A percentile compares a stretch with the other conserved stretches of the same genome.
These are phyloP conservation scores for Danio aesculapii DNA, from an alignment of 2,797 vertebrate genomes.

Conservation along the genomic window DNA sequence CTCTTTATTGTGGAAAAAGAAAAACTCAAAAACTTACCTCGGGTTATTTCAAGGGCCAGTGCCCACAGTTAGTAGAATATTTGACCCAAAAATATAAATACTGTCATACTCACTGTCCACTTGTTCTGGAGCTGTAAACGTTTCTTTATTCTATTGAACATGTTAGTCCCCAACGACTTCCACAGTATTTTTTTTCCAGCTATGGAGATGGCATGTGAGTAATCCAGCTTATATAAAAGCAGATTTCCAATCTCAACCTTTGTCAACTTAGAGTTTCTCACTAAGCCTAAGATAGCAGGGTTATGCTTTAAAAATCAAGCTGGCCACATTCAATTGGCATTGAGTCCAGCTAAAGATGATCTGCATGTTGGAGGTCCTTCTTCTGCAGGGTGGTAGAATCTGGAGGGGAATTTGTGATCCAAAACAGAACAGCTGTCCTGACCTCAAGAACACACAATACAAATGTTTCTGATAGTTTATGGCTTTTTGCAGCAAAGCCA, in stretches of 20 bases:
- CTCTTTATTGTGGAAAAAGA: constrained; percentile 40
- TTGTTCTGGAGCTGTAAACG: too few relatives aligned
- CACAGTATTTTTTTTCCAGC: too few relatives aligned
- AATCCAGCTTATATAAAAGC: background rate
- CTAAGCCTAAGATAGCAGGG: constrained; percentile 9
- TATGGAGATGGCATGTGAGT: too few relatives aligned
- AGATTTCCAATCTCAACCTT: background rate
- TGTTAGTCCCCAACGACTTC: too few relatives aligned
- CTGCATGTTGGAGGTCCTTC: constrained; percentile 38
- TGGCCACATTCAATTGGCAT: constrained; percentile 21
- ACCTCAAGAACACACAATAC: constrained; percentile 45
- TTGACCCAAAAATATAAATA: too few relatives aligned
- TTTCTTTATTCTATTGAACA: too few relatives aligned
- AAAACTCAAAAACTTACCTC: constrained; percentile 19
- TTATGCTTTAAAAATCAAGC: constrained; percentile 11
- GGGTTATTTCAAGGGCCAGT: constrained; percentile 29
- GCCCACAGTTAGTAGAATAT: background rate
- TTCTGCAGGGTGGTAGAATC: constrained; percentile 10
- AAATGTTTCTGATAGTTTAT: constrained; percentile 42
- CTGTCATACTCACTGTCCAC: too few relatives aligned
- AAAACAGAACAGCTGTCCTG: constrained; percentile 51
- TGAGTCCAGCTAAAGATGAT: constrained; percentile 27
- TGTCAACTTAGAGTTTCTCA: background rate
- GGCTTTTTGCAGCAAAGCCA: constrained; percentile 35
- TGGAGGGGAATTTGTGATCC: constrained; percentile 16